Evolutionary conservation across 2,113 vertebrate species (phyloP), one percentile per base, ranked within the genome.

Genomic region (Tursiops truncatus): DNA sequence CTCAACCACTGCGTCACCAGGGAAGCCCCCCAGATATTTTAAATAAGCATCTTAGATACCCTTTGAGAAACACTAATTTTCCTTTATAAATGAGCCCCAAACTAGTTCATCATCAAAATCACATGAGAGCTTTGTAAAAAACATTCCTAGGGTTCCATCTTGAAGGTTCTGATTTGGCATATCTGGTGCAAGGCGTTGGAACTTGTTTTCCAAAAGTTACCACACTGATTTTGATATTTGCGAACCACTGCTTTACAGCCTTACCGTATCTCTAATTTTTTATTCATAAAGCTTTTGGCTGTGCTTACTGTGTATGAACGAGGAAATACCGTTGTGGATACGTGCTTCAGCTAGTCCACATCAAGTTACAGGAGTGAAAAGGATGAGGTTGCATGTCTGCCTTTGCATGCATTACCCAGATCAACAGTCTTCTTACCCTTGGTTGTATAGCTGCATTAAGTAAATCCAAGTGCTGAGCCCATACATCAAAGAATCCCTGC

Each of bases 41-140:
- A 25, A 92, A 41, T 12, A 90, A 65, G 6, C 6, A 31, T 80
- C 5, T 94, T 76, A 68, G 56, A 31, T 83, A 71, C 10, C 13
- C 50, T 83, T 86, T 94, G 17, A 87, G 26, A 92, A 82, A 90
- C 20, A 77, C 58, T 18, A 31, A 71, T 63, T 93, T 95, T 89
- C 31, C 21, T 90, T 60, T 91, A 47, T 80, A 85, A 82, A 68
- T 73, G 20, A 79, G 62, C 14, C 67, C 17, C 18, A 56, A 95
- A 68, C 15, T 71, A 65, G 26, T 13, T 76, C 70, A 87, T 71
- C 68, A 88, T 20, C 20, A 87, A 85, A 79, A 31, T 15, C 25
- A 21, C 18, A 38, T 26, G 44, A 25, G 14, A 74, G 8, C 9
- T 92, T 86, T 92, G 18, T 65, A 58, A 77, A 83, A 60, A 33